phyloP scores from a whole-genome alignment of 1,140 invertebrate genomes.

The Drosophila takahashii region DNA sequence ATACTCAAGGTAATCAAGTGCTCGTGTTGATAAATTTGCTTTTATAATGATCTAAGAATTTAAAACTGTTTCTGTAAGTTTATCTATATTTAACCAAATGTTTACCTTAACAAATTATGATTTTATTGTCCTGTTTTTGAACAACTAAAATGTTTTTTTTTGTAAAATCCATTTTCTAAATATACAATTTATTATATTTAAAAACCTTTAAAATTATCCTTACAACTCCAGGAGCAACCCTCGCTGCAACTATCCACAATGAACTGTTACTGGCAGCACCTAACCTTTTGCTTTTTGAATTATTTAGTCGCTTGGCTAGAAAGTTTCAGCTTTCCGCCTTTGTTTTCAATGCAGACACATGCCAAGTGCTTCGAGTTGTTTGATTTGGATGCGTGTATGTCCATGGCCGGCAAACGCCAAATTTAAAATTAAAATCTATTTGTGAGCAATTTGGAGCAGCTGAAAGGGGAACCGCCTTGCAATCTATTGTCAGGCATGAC shows the following conservation, averaged over 20 bases:
- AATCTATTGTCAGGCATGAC: slow-evolving; percentile 29
- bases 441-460: slow-evolving; percentile 44
- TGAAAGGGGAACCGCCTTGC: neutral
- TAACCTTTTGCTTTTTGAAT: slow-evolving; percentile 50
- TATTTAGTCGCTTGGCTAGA: slow-evolving; percentile 45
- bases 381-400: slow-evolving; percentile 53
- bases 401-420: slow-evolving; percentile 23
- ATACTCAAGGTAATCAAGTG: neutral
- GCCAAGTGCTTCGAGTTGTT: slow-evolving; percentile 53
- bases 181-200: neutral
- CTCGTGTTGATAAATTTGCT: neutral
- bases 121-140: no score
- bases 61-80: neutral
- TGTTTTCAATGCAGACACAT: slow-evolving; percentile 44
- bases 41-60: no score
- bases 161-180: no score
- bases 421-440: slow-evolving; percentile 68
- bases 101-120: no score
- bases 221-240: slow-evolving; percentile 8
- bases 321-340: slow-evolving; percentile 36
- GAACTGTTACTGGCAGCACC: slow-evolving; percentile 32
- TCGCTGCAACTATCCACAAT: slow-evolving; percentile 42
- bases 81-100: no score
- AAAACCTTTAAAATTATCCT: no score
- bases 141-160: neutral